phyloP scores from a whole-genome alignment of 2,797 vertebrate species.

The Mycteria americana region DNA sequence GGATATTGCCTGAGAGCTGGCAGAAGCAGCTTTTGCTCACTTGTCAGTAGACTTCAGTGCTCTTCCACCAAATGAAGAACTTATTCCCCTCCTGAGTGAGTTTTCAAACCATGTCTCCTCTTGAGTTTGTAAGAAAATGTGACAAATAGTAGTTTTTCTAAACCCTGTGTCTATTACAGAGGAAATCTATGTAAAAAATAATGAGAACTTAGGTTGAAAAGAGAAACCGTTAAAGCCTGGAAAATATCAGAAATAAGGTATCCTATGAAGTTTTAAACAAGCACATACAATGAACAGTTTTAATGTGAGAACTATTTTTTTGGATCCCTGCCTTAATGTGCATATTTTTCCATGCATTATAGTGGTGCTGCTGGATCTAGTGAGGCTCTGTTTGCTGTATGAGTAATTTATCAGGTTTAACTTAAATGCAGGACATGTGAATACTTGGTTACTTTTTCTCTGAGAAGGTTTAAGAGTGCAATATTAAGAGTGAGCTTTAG shows the following conservation, averaged over 20 bases:
- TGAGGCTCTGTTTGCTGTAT: background rate
- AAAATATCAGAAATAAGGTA: background rate
- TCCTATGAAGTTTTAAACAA: background rate
- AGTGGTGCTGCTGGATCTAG: background rate
- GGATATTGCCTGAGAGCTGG: background rate
- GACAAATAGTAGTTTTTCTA: background rate
- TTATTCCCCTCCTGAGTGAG: background rate
- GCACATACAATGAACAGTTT: background rate
- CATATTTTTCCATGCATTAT: background rate
- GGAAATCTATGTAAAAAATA: background rate
- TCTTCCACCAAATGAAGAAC: background rate
- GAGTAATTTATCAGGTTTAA: constrained; percentile 47
- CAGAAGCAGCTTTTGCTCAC: background rate
- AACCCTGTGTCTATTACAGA: background rate
- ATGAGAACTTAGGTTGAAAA: background rate
- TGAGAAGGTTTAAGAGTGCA: background rate
- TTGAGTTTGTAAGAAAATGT: background rate
- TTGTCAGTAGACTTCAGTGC: background rate
- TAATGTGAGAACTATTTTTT: background rate
- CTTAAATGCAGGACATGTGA: background rate
- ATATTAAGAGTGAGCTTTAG: constrained; percentile 7
- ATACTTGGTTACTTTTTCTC: constrained; percentile 32
- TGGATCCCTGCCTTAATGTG: background rate
- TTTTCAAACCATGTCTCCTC: background rate
- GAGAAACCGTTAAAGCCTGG: background rate